These are phyloP conservation scores for Oasisia sp. DNA, from an alignment of 2,888 invertebrate species.

Conservation along the genomic window DNA sequence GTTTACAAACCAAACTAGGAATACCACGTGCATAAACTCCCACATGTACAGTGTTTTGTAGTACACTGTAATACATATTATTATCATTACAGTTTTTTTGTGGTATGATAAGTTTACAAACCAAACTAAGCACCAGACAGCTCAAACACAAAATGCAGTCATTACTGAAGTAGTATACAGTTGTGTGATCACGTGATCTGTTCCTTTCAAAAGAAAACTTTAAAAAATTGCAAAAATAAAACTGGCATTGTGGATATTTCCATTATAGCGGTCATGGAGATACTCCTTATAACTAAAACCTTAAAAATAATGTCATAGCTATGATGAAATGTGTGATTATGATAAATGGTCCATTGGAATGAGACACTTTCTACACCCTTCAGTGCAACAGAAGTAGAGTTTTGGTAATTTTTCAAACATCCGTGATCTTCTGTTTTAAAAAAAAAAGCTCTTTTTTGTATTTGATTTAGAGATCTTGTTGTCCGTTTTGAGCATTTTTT, in stretches of 20 bases:
- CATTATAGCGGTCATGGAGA: background rate
- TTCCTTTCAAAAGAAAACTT: too few species aligned
- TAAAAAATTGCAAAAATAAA: too few species aligned
- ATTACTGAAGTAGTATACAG: background rate
- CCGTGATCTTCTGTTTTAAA: too few species aligned
- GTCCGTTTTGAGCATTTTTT: too few species aligned
- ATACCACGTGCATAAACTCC: too few species aligned
- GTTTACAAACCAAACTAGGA: background rate
- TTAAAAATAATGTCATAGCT: background rate
- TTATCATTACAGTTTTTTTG: background rate
- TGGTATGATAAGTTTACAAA: background rate
- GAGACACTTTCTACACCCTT: background rate
- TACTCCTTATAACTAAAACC: background rate
- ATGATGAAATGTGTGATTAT: background rate
- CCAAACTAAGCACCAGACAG: background rate
- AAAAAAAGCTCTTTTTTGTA: too few species aligned
- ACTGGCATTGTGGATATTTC: too few species aligned
- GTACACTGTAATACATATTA: too few species aligned
- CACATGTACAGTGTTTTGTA: too few species aligned
- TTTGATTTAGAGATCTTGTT: too few species aligned
- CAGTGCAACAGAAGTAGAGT: background rate
- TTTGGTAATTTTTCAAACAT: too few species aligned
- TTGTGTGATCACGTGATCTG: background rate
- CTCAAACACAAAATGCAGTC: background rate
- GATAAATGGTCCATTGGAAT: background rate